Conservation (phyloP, 2,888 invertebrate species). For the Erannis defoliaria region DNA sequence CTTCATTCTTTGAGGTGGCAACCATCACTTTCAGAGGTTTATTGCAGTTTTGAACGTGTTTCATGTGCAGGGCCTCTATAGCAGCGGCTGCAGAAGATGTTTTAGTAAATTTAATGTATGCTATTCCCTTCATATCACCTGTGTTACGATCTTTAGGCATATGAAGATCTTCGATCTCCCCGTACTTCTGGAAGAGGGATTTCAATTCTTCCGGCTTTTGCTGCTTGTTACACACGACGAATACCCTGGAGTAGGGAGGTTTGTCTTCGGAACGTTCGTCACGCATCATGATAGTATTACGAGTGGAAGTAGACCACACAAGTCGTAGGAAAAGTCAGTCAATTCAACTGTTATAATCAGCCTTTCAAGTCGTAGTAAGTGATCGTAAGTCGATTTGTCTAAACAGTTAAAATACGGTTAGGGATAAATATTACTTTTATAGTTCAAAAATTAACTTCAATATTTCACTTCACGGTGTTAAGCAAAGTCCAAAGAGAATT, state of each 20-base stretch:
- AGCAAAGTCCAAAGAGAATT: no score
- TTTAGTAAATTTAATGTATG: conserved; percentile 96
- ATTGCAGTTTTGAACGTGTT: conserved; percentile 89
- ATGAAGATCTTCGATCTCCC: conserved; percentile 95
- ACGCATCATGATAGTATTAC: conserved; percentile 41
- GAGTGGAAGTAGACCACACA: conserved; percentile 22
- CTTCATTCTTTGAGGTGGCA: conserved; percentile 87
- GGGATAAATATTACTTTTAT: neutral
- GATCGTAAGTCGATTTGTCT: conserved; percentile 6
- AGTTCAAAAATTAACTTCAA: neutral
- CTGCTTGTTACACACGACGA: conserved; percentile 94
- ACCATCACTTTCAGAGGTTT: conserved; percentile 96
- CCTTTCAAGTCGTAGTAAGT: conserved; percentile 1
- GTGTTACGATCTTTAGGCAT: conserved; percentile 94
- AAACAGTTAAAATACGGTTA: neutral
- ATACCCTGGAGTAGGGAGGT: conserved; percentile 95
- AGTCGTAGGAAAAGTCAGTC: conserved; percentile 26
- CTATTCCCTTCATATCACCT: conserved; percentile 95
- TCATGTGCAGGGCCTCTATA: conserved; percentile 94
- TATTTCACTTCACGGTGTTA: no score
- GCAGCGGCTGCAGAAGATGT: conserved; percentile 97
- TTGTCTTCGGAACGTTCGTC: conserved; percentile 67
- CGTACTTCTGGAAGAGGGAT: conserved; percentile 92
- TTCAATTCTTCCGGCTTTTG: conserved; percentile 90
- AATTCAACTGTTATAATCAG: conserved; percentile 42